Base-by-base conservation (phyloP, 2,888 invertebrate species). In the Cybosia mesomella region DNA sequence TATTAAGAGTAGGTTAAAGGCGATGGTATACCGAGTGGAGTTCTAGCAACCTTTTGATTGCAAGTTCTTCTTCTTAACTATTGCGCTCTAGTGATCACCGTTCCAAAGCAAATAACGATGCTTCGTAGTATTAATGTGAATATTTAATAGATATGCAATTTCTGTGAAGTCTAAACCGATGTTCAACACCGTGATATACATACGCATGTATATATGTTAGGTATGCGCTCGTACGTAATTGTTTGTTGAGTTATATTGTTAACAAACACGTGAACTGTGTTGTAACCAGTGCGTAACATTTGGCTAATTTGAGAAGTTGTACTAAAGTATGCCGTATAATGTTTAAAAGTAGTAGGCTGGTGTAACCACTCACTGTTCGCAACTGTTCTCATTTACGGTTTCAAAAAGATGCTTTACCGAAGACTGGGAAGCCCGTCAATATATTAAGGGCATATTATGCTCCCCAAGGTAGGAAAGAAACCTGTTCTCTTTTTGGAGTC, bases 131-230 rank as follows among this genome's bases (percentile, higher is more conserved):
- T n/a, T 9, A 5, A 0, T 15, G 9, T 66, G 32, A 55, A 60
- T 66, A 60, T 66, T 55, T 39, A 60, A 9, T 4, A 55, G 43
- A 28, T 39, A 55, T 61, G 32, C 43, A 18, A 18, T 43, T 66
- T 57, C 32, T 57, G 13, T 18, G 54, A 39, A 34, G 28, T 43
- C 28, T 8, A 36, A 36, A 53, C 58, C 39, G 39, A 60, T 49
- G 57, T 39, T 43, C 49, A 57, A 21, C 11, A 32, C 28, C 32
- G 61, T 49, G 15, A 22, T 11, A 43, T 54, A 59, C 59, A 66
- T 60, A 22, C 28, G 11, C 55, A 60, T 22, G 60, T 60, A 39
- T 64, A 18, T 54, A 57, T 61, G 53, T 66, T 39, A 57, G 18
- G 11, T 21, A 58, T 58, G 58, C 18, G 15, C 24, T 21, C 32